Evolutionary conservation across 64 coral and sea anemone genomes (phyloP).

Genomic region (Orbicella faveolata): DNA sequence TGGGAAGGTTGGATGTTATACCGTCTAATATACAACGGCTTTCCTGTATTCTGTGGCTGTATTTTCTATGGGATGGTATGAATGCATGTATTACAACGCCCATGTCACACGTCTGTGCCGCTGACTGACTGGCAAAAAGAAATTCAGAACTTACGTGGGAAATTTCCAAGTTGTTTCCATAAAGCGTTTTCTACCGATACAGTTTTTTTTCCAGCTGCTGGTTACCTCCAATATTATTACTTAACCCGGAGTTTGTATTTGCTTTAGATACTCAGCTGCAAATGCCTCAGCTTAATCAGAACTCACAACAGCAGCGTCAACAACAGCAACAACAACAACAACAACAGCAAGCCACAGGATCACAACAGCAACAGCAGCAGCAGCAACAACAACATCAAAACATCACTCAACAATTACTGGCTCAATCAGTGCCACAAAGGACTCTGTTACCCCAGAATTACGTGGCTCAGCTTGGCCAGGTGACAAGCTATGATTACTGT

Average conservation of each 20-base stretch:
- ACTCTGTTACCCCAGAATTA: conserved; percentile 69
- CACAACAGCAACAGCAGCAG: conserved; percentile 62
- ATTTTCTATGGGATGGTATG: too few relatives aligned
- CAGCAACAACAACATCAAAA: conserved; percentile 76
- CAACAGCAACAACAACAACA: conserved; percentile 41
- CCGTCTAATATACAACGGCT: too few relatives aligned
- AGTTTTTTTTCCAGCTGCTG: too few relatives aligned
- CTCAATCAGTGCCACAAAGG: conserved; percentile 82
- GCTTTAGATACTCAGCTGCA: conserved; percentile 13
- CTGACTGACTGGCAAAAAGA: too few relatives aligned
- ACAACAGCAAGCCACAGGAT: conserved; percentile 24
- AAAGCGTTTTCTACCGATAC: too few relatives aligned
- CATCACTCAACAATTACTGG: conserved; percentile 78
- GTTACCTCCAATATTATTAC: background rate
- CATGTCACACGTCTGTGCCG: too few relatives aligned
- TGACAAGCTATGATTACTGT: background rate
- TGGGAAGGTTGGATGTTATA: too few relatives aligned
- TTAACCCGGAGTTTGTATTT: background rate
- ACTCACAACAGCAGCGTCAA: conserved; percentile 34
- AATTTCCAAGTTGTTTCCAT: too few relatives aligned
- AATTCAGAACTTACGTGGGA: too few relatives aligned
- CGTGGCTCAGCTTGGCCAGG: conserved; percentile 70
- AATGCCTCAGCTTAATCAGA: background rate
- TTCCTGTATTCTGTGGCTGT: too few relatives aligned
- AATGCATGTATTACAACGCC: too few relatives aligned